phyloP scores from a whole-genome alignment of 2,888 invertebrate genomes.

The Hipparchia semele region DNA sequence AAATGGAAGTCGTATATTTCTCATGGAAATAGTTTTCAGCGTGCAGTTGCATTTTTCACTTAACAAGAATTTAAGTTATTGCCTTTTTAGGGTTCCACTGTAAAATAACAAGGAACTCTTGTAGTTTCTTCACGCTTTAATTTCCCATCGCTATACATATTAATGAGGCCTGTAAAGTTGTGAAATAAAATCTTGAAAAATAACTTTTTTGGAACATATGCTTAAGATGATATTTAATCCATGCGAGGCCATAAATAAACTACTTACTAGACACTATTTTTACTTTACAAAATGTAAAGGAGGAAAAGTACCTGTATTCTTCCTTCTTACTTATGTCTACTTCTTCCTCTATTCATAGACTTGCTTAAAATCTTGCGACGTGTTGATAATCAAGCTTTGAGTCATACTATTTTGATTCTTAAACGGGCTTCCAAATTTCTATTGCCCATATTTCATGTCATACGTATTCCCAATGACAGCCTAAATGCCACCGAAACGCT shows the following conservation, averaged over 20 bases:
- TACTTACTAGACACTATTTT: no score
- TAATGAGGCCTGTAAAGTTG: no score
- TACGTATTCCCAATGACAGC: conserved; percentile 6
- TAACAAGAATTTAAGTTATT: background rate
- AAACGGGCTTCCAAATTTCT: conserved; percentile 3
- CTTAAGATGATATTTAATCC: no score
- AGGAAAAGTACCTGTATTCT: no score
- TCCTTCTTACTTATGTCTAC: no score
- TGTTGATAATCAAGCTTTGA: background rate
- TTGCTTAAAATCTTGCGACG: background rate
- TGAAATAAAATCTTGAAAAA: no score
- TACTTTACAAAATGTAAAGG: no score
- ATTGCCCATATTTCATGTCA: conserved; percentile 15
- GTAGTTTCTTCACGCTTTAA: no score
- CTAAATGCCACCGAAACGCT: conserved; percentile 4
- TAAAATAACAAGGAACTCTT: background rate
- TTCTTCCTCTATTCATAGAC: background rate
- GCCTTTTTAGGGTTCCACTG: background rate
- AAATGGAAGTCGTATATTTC: background rate
- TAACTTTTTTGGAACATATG: no score
- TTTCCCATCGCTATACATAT: no score
- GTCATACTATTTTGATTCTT: conserved; percentile 1
- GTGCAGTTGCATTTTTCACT: background rate
- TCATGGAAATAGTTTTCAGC: background rate
- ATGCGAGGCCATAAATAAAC: no score